Evolutionary conservation across 2,797 vertebrate species (phyloP).

Genomic region (Margarornis squamiger): DNA sequence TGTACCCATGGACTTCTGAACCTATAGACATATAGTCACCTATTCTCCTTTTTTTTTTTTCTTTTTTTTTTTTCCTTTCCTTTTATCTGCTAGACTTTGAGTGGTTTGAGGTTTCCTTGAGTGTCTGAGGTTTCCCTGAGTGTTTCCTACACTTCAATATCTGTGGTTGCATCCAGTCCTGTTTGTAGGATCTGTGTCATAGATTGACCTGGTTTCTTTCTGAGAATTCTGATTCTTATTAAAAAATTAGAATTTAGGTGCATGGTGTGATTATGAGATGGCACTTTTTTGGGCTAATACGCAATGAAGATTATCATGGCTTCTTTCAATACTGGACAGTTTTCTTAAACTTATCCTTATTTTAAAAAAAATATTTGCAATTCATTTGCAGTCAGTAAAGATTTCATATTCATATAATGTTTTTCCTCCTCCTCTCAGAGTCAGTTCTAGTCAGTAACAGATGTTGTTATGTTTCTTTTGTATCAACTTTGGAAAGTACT

Average conservation of each 20-base stretch:
- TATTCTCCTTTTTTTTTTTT: background rate
- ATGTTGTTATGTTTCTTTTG: conserved; percentile 14
- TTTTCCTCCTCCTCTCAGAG: background rate
- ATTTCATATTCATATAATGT: background rate
- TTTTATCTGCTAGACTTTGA: background rate
- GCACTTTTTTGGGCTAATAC: background rate
- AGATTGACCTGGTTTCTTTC: background rate
- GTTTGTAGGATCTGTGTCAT: background rate
- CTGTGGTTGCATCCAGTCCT: background rate
- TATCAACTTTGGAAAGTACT: conserved; percentile 4
- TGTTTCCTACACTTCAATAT: background rate
- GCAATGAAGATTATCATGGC: accelerated
- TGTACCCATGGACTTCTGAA: background rate
- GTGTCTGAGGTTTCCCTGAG: background rate
- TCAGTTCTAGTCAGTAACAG: background rate
- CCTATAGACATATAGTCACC: accelerated
- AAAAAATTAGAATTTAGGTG: background rate
- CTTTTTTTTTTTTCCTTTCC: too few species aligned
- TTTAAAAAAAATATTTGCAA: background rate
- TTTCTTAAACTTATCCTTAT: background rate
- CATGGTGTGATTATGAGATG: background rate
- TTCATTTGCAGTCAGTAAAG: background rate
- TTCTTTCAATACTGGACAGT: background rate
- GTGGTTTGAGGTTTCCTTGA: too few species aligned
- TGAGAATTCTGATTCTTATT: background rate